Evolutionary conservation across 2,797 vertebrate genomes (phyloP).

Genomic region (Poeciliopsis gracilis): DNA sequence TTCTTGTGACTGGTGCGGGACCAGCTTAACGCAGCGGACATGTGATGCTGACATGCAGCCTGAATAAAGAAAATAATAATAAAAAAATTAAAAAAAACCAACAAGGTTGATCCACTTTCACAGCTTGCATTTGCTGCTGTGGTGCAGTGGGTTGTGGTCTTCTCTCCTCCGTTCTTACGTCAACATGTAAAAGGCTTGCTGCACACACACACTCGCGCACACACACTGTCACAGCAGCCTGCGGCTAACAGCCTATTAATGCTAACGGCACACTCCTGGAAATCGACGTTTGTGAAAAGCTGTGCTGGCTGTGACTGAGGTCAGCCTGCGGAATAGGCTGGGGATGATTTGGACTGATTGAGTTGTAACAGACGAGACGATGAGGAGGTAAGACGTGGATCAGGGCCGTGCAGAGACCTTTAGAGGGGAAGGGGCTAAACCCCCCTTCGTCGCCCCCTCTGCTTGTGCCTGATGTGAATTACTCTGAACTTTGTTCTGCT

Average conservation of each 20-base stretch:
- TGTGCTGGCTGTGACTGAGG: conserved; percentile 28
- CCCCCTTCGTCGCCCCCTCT: no score
- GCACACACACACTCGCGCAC: conserved; percentile 16
- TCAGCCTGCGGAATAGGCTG: conserved; percentile 26
- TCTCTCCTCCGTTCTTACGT: conserved; percentile 17
- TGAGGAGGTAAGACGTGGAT: conserved; percentile 58
- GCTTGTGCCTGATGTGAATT: not conserved
- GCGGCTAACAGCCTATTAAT: conserved; percentile 49
- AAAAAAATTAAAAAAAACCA: conserved; percentile 3
- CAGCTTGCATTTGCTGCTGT: conserved; percentile 45
- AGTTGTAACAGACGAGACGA: conserved; percentile 12
- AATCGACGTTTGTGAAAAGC: conserved; percentile 20
- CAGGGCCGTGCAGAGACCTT: not conserved
- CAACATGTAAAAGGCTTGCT: not conserved
- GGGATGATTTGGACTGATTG: conserved; percentile 32
- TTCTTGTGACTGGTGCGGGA: conserved; percentile 36
- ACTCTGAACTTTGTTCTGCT: conserved; percentile 7
- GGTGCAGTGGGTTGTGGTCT: conserved; percentile 48
- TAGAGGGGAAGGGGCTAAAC: no score
- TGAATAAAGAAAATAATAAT: conserved; percentile 43
- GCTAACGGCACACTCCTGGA: conserved; percentile 30
- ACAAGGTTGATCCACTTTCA: conserved; percentile 55
- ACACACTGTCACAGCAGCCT: conserved; percentile 17
- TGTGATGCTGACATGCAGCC: conserved; percentile 59
- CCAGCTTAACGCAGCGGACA: conserved; percentile 62